Conservation (phyloP, 2,113 vertebrate species). For the Bolborhynchus lineola region DNA sequence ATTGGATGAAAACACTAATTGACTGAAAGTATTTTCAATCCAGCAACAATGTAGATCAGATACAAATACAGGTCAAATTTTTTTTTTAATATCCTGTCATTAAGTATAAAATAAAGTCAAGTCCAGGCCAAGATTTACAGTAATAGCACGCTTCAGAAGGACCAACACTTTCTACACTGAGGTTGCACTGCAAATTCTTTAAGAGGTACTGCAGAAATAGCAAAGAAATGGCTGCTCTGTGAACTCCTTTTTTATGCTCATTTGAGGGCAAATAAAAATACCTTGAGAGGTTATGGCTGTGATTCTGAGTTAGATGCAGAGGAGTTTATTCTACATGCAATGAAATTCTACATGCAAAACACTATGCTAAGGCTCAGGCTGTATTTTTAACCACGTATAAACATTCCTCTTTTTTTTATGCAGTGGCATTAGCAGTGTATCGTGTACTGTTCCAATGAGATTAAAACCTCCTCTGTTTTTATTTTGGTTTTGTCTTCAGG, state of each 20-base stretch:
- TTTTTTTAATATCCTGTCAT: neutral
- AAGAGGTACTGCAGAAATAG: neutral
- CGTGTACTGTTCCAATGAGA: neutral
- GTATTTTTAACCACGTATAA: neutral
- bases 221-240: neutral
- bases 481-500: neutral
- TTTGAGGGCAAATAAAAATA: slow-evolving; percentile 2
- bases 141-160: slow-evolving; percentile 16
- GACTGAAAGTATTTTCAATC: slow-evolving; percentile 14
- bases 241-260: neutral
- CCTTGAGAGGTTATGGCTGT: neutral
- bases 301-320: neutral
- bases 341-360: neutral
- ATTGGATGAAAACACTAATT: neutral
- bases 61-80: neutral
- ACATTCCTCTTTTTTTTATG: neutral
- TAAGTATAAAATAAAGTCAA: slow-evolving; percentile 34
- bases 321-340: neutral
- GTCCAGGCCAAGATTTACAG: neutral
- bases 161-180: neutral
- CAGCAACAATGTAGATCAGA: neutral
- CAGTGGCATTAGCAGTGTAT: neutral
- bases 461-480: neutral
- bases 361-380: neutral
- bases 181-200: neutral